Base-by-base conservation (phyloP, 2,888 invertebrate species). In the Trissoscelio sp. region DNA sequence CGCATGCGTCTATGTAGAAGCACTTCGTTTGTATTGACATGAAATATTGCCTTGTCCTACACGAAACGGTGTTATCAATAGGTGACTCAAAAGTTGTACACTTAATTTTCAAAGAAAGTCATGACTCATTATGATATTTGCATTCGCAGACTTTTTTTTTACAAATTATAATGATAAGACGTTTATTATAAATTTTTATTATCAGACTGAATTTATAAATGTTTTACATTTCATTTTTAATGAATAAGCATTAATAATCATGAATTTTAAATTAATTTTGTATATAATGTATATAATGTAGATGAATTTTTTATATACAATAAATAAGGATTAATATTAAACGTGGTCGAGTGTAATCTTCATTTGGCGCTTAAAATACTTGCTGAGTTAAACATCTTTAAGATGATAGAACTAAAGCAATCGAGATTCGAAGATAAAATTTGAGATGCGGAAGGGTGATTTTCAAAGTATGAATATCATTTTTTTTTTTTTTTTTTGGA, bases 61-160 rank as follows among this genome's bases (percentile, higher is more conserved):
- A 55, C 34, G 55, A 31, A 31, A 55, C n/a, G 14, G 11, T 34
- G 55, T 55, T 55, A 55, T 55, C 55, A 34, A 31, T 55, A 55
- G 34, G 24, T 58, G 42, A 39, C 22, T 58, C 58, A 24, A 42
- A 37, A 58, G 37, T 58, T 58, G 14, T 14, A 42, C 42, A 24
- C 37, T 58, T 42, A 58, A 42, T 39, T 58, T 55, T 42, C 14
- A 14, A 37, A 58, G 58, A 58, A 58, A 34, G 37, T 57, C 12
- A 22, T 58, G 58, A 58, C 39, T 58, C 58, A 58, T 42, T 22
- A 12, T 3, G 12, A 16, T 31, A 53, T 53, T 53, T 53, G 31
- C 53, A 53, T 53, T 28, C 14, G 14, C 53, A 53, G 53, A 31
- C 34, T 1, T 53, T 53, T 37, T n/a, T 37, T 57, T 57, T 18